Base-by-base conservation (phyloP, 2,113 vertebrate species). In the Taurulus bubalis region DNA sequence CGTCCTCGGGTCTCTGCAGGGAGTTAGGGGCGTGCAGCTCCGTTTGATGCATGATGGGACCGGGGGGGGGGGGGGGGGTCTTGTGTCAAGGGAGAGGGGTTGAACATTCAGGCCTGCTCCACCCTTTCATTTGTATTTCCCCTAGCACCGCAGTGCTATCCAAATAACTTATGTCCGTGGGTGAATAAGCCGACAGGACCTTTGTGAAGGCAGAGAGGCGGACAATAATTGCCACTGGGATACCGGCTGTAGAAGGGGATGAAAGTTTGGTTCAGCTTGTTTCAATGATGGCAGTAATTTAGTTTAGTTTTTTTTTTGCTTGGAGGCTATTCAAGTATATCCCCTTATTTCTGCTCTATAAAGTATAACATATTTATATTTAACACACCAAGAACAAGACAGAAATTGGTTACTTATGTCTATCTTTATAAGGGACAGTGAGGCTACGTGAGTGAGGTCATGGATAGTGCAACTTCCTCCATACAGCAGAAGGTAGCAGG, bases 401-500 rank as follows among this genome's bases (percentile, higher is more conserved):
- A 22, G 22, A 71, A 80, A 72, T 68, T 15, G 9, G 15, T 68
- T 36, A 60, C 40, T 30, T 63, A 18, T 16, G 26, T 2, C 62
- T 47, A 70, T 84, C 53, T 62, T 75, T 49, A 4, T 67, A 68
- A 73, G 34, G 64, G 38, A 40, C 30, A 60, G 49, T 74, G 36
- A 45, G 42, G 24, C 51, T 70, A 22, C 4, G 0, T 42, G 26
- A 82, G 47, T 5, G 4, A 85, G 65, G 73, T 89, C 76, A 87
- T n/a, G 67, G 53, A 71, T 51, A 68, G 71, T 49, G 70, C 49
- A 81, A 32, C 28, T 32, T 65, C 73, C 65, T 58, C 49, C 51
- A 26, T 71, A 45, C 42, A 75, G 53, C 69, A 53, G 53, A 45
- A 80, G 74, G 79, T 78, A 86, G 87, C 79, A 80, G 72, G 82